Evolutionary conservation across 2,888 invertebrate species (phyloP).

Genomic region (Phaonia tiefii): DNA sequence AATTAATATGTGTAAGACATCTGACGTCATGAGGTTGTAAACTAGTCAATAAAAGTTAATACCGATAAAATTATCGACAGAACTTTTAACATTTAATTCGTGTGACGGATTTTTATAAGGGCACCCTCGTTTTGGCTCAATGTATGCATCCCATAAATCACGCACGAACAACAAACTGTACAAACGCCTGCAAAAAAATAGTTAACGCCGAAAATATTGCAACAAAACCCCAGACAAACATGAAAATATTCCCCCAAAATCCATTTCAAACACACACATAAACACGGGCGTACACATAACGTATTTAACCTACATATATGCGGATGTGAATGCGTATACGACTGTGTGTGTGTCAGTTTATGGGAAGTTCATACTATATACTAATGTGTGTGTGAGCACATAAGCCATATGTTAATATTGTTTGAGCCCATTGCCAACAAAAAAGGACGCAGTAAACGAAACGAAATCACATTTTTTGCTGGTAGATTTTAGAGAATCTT

Average conservation of each 20-base stretch:
- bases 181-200: conserved; percentile 43
- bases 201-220: conserved; percentile 50
- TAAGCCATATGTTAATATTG: conserved; percentile 36
- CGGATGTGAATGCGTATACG: not conserved
- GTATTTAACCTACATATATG: not conserved
- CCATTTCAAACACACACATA: not conserved
- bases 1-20: no score
- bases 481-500: not conserved
- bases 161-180: conserved; percentile 26
- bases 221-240: conserved; percentile 24
- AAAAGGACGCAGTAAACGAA: not conserved
- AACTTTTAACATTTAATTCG: no score
- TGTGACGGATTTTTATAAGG: no score
- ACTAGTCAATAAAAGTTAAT: no score
- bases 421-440: conserved; percentile 35
- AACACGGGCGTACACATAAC: not conserved
- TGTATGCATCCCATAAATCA: conserved; percentile 48
- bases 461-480: conserved; percentile 3
- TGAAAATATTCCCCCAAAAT: not conserved
- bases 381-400: not conserved
- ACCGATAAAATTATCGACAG: no score
- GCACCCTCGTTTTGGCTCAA: no score
- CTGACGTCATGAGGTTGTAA: no score
- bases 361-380: not conserved
- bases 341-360: not conserved